phyloP scores from a whole-genome alignment of 2,888 invertebrate species.

The Sarcophaga subvicina region DNA sequence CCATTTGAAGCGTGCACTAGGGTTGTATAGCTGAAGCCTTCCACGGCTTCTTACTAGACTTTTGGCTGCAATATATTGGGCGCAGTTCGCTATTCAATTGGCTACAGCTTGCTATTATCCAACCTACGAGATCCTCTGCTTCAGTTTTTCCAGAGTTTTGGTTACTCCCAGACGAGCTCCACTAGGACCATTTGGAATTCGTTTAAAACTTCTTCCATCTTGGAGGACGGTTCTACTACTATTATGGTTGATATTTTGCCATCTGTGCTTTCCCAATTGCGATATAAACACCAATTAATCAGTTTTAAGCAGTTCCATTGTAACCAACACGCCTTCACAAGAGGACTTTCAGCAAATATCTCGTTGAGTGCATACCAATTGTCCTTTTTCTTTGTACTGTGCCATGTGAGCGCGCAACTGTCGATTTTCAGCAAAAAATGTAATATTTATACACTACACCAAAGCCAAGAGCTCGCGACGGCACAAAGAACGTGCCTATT shows the following conservation, averaged over 20 bases:
- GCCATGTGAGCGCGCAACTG: no score
- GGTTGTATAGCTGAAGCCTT: not conserved
- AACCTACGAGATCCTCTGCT: not conserved
- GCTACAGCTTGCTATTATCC: not conserved
- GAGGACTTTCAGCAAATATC: not conserved
- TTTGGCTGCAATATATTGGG: not conserved
- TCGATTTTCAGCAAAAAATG: no score
- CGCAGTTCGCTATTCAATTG: not conserved
- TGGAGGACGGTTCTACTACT: conserved; percentile 2
- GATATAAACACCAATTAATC: no score
- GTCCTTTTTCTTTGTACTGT: not conserved
- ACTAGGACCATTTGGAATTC: conserved; percentile 12
- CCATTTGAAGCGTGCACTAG: not conserved
- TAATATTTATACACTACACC: no score
- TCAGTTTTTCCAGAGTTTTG: conserved; percentile 5
- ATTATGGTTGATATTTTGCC: not conserved
- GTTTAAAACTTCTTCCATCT: not conserved
- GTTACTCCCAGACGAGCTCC: conserved; percentile 2
- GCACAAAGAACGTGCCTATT: no score
- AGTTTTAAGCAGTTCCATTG: no score
- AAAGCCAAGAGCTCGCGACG: no score
- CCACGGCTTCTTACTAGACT: conserved; percentile 5
- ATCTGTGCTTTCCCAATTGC: not conserved
- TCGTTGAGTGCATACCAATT: not conserved
- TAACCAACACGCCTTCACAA: not conserved